These are phyloP conservation scores for Nemopilema nomurai DNA, from an alignment of 30 jellyfish, hydroid and myxozoan genomes.

Conservation along the genomic window DNA sequence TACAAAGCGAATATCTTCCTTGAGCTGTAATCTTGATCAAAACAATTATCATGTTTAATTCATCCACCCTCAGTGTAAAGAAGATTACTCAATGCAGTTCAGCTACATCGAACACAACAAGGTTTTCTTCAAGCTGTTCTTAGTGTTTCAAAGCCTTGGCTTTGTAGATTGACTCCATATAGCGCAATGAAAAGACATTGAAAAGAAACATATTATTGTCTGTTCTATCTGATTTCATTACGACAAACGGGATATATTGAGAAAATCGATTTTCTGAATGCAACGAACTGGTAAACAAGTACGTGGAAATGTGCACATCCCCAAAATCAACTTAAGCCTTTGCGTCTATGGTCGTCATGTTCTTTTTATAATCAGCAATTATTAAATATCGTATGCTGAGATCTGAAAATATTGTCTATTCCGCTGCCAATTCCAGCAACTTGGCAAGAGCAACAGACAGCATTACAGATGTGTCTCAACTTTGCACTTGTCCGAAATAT, in stretches of 20 bases:
- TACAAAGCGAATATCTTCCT: constrained; percentile 47
- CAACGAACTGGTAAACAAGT: no score
- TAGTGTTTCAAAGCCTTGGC: not conserved
- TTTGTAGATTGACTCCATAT: not conserved
- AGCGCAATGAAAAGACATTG: not conserved
- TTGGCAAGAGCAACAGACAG: no score
- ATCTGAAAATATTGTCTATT: no score
- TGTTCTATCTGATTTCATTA: not conserved
- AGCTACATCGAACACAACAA: not conserved
- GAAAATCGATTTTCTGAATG: not conserved
- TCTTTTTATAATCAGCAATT: no score
- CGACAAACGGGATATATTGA: not conserved
- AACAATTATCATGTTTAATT: constrained; percentile 32
- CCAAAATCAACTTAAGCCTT: no score
- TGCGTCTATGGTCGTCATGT: no score
- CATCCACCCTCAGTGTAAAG: constrained; percentile 39
- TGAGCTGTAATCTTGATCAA: constrained; percentile 29
- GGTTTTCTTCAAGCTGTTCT: constrained; percentile 10
- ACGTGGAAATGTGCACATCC: no score
- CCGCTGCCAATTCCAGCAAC: no score
- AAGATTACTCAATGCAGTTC: constrained; percentile 24
- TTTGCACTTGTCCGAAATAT: no score
- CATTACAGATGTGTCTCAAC: no score
- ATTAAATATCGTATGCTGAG: no score
- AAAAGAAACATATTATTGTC: not conserved